Conservation (phyloP, 2,888 invertebrate species). For the Aphrophora alni region DNA sequence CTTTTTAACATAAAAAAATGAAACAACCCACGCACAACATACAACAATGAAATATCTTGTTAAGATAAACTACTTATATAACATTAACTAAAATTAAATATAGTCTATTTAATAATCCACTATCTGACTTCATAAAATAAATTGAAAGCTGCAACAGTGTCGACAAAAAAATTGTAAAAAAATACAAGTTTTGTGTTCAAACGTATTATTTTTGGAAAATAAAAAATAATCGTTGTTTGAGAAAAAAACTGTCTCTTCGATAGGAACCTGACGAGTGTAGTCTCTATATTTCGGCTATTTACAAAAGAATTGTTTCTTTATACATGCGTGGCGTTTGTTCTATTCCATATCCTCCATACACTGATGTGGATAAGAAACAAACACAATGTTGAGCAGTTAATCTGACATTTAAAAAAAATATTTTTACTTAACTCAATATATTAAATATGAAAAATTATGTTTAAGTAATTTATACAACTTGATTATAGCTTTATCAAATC, state of each 20-base stretch:
- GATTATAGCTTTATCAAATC: no score
- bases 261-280: neutral
- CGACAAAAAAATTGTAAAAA: neutral
- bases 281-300: neutral
- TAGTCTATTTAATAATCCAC: conserved; percentile 38
- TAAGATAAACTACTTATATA: conserved; percentile 36
- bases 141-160: conserved; percentile 31
- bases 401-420: no score
- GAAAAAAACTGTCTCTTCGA: neutral
- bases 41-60: conserved; percentile 20
- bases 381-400: no score
- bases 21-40: conserved; percentile 22
- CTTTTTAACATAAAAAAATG: neutral
- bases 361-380: no score
- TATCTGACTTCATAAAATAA: conserved; percentile 33
- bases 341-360: no score
- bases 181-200: neutral
- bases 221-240: neutral
- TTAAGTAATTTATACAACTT: no score
- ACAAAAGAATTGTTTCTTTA: neutral
- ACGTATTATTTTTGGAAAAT: neutral
- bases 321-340: neutral
- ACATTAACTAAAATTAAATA: conserved; percentile 34
- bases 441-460: no score
- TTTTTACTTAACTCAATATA: no score